These are phyloP conservation scores for Emydura subglobosa DNA, from an alignment of 2,113 vertebrate species.

Conservation along the genomic window DNA sequence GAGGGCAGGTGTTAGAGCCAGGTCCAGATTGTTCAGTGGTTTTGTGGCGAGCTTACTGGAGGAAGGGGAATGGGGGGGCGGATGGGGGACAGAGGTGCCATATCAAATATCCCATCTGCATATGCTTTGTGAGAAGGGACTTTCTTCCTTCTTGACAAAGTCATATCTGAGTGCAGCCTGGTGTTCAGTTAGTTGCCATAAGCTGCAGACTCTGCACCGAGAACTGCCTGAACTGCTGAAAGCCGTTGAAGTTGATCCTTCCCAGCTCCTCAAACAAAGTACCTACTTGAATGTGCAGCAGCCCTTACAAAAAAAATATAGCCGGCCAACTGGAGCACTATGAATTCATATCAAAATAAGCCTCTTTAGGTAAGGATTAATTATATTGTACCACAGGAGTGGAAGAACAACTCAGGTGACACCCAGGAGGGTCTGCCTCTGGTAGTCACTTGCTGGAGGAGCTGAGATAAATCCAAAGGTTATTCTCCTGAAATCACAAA, in stretches of 20 bases:
- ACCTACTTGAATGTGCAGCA: background rate
- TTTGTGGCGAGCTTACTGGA: background rate
- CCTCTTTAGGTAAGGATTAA: background rate
- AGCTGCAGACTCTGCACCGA: background rate
- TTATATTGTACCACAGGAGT: background rate
- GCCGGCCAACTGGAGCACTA: background rate
- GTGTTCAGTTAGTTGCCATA: background rate
- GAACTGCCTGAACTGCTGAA: background rate
- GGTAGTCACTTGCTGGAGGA: conserved; percentile 1
- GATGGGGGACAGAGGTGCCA: background rate
- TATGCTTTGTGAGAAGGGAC: background rate
- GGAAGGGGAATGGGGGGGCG: background rate
- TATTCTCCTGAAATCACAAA: background rate
- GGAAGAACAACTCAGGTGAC: background rate
- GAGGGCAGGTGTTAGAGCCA: background rate
- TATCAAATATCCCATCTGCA: background rate
- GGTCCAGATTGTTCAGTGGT: background rate
- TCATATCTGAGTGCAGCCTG: background rate
- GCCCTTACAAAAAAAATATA: background rate
- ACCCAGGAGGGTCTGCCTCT: background rate
- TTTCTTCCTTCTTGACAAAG: fast-evolving
- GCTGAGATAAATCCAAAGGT: background rate
- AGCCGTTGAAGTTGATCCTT: background rate
- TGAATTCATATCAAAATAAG: background rate
- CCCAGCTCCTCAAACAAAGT: background rate